Conservation (phyloP, 1,140 invertebrate species). For the Drosophila takahashii region DNA sequence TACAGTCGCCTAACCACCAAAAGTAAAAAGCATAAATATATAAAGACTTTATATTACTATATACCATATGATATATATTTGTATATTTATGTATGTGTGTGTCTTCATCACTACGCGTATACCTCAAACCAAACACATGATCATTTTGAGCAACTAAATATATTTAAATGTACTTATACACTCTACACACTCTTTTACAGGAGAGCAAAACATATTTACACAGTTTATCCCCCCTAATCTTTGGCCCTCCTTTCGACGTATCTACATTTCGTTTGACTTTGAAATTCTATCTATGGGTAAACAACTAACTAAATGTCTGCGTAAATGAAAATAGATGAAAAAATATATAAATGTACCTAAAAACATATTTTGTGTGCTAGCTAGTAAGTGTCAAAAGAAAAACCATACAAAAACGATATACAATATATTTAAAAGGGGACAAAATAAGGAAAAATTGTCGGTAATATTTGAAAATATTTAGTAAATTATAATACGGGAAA, state of each 20-base stretch:
- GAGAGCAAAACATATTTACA: conserved; percentile 66
- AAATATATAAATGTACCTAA: conserved; percentile 81
- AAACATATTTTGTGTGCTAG: conserved; percentile 83
- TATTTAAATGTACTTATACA: conserved; percentile 82
- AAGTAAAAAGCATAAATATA: conserved; percentile 32
- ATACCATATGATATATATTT: conserved; percentile 60
- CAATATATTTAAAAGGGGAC: conserved; percentile 50
- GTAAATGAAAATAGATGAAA: conserved; percentile 63
- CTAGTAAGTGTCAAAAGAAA: conserved; percentile 78
- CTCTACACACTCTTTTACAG: conserved; percentile 67
- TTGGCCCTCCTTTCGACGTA: conserved; percentile 47
- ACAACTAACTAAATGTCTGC: conserved; percentile 68
- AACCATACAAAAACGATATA: conserved; percentile 57
- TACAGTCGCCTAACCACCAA: conserved; percentile 47
- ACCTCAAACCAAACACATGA: conserved; percentile 83
- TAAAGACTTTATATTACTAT: conserved; percentile 51
- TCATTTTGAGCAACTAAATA: conserved; percentile 78
- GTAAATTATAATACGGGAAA: conserved; percentile 60
- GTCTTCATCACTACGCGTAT: conserved; percentile 85
- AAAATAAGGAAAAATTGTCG: conserved; percentile 60
- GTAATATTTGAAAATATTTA: conserved; percentile 73
- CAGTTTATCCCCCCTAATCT: conserved; percentile 38
- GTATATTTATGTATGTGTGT: conserved; percentile 84
- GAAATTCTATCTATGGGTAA: conserved; percentile 65
- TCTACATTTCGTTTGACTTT: conserved; percentile 54